These are phyloP conservation scores for Cantharis rufa DNA, from an alignment of 2,888 invertebrate genomes.

Conservation along the genomic window DNA sequence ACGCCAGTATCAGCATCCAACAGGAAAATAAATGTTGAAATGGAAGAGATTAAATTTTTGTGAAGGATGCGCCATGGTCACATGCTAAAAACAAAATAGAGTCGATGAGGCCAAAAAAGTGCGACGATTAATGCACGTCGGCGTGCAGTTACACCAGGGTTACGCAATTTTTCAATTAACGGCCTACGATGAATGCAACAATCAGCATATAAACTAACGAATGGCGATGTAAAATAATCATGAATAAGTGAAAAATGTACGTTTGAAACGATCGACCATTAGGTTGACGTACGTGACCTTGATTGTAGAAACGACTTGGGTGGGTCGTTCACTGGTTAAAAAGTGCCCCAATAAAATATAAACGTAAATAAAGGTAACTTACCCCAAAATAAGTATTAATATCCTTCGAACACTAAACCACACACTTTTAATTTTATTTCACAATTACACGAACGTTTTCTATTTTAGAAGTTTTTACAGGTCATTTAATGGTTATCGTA, in stretches of 20 bases:
- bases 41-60: neutral
- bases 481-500: conserved; percentile 23
- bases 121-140: neutral
- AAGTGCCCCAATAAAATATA: conserved; percentile 12
- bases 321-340: conserved; percentile 40
- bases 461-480: conserved; percentile 27
- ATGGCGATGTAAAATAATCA: neutral
- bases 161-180: neutral
- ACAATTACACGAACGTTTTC: conserved; percentile 35
- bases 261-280: neutral
- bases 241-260: neutral
- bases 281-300: conserved; percentile 51
- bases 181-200: neutral
- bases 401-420: conserved; percentile 30
- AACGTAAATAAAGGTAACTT: conserved; percentile 35
- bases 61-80: neutral
- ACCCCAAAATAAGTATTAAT: conserved; percentile 38
- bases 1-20: neutral
- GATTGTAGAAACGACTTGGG: conserved; percentile 48
- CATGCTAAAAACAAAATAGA: neutral
- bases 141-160: neutral
- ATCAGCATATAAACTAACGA: neutral
- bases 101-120: neutral
- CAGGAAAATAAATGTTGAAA: neutral
- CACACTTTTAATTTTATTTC: conserved; percentile 19